Evolutionary conservation across 1,140 invertebrate species (phyloP), one percentile per base, ranked within the genome.

Genomic region (Paracyclopina nana): DNA sequence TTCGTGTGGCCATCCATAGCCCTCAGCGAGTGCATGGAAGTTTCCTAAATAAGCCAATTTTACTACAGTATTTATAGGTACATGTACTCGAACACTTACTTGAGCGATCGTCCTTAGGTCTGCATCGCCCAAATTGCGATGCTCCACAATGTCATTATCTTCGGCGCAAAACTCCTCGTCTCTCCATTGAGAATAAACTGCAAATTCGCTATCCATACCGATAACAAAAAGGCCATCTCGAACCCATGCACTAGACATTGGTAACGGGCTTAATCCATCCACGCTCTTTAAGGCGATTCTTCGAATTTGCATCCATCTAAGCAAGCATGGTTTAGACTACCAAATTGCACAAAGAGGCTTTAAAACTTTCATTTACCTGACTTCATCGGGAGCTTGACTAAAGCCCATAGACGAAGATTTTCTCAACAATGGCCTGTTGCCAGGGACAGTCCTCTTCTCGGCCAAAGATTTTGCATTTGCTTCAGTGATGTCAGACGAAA

Each of bases 131-230:
- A 84, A 61, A 50, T 80, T 81, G 14, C 82, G 69, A 6, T 75
- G 78, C 52, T 82, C 79, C 51, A 72, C 70, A 43, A 74, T 68
- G 57, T 76, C 75, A 54, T 78, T 76, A 56, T 48, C 56, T 41
- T 49, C 53, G 29, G 34, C 50, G n/a, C 28, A 38, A 24, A 29
- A 28, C 2, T 42, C 22, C 20, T 52, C 50, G 1, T 80, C 79
- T 58, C 83, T 84, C 92, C 94, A 98, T 62, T 98, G 94, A 0
- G 88, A 92, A 62, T 96, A 98, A 0, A 97, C 88, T 59, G 97
- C 88, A 87, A 98, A 96, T 65, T 99, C 94, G 26, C 90, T 97
- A 61, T 96, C 88, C 90, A 99, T 96, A 20, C 91, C 94, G 4
- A 97, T 88, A 0, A 98, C 86, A 3, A 98, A 68, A 55, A 98